Conservation (phyloP, 2,113 vertebrate species). For the Ursus arctos region DNA sequence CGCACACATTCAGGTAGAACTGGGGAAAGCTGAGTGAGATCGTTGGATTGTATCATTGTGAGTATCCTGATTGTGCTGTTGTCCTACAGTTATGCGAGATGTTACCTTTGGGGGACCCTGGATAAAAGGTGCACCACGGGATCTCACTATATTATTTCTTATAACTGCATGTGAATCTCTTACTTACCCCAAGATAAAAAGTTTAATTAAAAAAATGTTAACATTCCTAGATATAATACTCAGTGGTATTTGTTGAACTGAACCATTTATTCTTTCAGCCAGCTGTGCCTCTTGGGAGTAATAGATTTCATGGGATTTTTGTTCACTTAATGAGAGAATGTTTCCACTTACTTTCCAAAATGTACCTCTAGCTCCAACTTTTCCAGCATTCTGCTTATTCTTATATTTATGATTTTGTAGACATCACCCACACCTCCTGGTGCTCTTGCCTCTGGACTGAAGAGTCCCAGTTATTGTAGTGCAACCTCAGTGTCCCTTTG, state of each 20-base stretch:
- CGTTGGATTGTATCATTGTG: background rate
- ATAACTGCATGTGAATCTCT: background rate
- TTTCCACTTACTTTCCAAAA: conserved; percentile 23
- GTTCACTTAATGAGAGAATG: conserved; percentile 18
- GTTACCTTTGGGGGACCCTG: background rate
- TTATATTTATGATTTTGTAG: background rate
- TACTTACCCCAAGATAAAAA: conserved; percentile 26
- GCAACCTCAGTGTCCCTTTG: background rate
- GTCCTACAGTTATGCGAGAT: background rate
- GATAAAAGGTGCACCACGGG: background rate
- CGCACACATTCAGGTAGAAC: background rate
- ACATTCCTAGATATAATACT: background rate
- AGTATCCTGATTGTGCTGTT: background rate
- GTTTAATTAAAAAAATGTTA: conserved; percentile 55
- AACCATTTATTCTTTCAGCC: conserved; percentile 33
- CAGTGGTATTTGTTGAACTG: conserved; percentile 48
- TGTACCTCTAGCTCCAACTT: background rate
- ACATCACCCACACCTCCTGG: background rate
- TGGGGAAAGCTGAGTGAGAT: background rate
- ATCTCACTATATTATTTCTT: background rate
- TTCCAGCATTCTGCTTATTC: background rate
- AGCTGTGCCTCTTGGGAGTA: background rate
- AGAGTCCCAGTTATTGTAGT: background rate
- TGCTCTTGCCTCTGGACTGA: background rate
- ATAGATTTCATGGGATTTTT: conserved; percentile 50